These are phyloP conservation scores for Trilocha varians DNA, from an alignment of 2,888 invertebrate species.

Conservation along the genomic window DNA sequence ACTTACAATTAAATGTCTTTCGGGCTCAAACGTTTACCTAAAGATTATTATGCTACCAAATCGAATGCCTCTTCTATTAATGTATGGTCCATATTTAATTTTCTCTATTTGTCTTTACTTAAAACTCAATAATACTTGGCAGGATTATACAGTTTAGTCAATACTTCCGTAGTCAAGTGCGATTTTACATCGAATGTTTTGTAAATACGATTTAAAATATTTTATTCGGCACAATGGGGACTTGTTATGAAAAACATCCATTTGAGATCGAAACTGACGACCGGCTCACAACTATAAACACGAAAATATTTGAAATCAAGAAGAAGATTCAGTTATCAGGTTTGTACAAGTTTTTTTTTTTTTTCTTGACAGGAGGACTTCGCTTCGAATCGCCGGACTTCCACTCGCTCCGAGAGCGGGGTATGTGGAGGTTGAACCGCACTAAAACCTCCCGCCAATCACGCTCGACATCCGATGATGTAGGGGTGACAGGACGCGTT, in stretches of 20 bases:
- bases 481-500: too few relatives aligned
- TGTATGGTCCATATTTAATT: too few relatives aligned
- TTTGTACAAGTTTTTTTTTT: slow-evolving; percentile 36
- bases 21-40: too few relatives aligned
- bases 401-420: too few relatives aligned
- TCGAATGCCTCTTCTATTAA: too few relatives aligned
- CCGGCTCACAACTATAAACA: slow-evolving; percentile 76
- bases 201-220: background rate
- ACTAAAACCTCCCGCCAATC: too few relatives aligned
- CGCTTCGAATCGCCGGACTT: too few relatives aligned
- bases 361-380: too few relatives aligned
- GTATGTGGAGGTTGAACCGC: too few relatives aligned
- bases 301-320: slow-evolving; percentile 87
- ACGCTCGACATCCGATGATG: too few relatives aligned
- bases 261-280: slow-evolving; percentile 68
- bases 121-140: background rate
- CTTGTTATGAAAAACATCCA: slow-evolving; percentile 66
- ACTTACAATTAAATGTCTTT: too few relatives aligned
- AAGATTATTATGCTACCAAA: too few relatives aligned
- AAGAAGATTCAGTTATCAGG: slow-evolving; percentile 90
- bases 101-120: background rate
- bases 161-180: background rate
- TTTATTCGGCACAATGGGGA: slow-evolving; percentile 30
- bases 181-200: background rate
- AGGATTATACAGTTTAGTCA: background rate